Percentiles rank a stretch among this genome's conserved stretches.
Evolutionary conservation across 2,113 vertebrate genomes (phyloP).

Genomic region (Phylloscopus trochilus): DNA sequence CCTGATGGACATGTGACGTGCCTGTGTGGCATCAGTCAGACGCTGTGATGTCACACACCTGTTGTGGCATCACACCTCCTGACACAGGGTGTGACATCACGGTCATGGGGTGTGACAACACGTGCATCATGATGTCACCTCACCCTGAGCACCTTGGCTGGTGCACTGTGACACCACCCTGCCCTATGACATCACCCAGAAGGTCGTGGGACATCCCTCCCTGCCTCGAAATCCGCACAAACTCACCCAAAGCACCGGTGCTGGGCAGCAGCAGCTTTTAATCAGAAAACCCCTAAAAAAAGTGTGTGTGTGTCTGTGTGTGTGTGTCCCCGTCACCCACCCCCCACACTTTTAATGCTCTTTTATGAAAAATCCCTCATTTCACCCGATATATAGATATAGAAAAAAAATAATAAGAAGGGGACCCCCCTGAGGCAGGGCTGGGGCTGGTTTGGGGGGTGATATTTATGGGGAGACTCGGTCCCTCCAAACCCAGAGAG

Average conservation of each 20-base stretch:
- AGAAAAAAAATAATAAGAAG: not conserved
- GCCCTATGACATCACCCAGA: not conserved
- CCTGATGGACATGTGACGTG: not conserved
- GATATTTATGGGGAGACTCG: not conserved
- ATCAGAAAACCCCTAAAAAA: slow-evolving; percentile 16
- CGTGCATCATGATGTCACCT: fast-evolving
- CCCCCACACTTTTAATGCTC: not conserved
- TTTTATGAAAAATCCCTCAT: not conserved
- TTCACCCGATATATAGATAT: not conserved
- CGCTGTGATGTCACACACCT: not conserved
- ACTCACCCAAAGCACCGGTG: not conserved
- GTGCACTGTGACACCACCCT: not conserved
- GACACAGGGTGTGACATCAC: not conserved
- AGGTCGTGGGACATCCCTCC: not conserved
- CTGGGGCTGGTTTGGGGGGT: not conserved
- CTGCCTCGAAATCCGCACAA: fast-evolving
- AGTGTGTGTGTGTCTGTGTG: not conserved
- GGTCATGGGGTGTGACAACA: fast-evolving
- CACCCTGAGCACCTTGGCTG: not conserved
- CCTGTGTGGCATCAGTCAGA: fast-evolving
- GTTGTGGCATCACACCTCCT: fast-evolving
- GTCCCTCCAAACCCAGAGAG: not conserved
- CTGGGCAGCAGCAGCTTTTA: not conserved
- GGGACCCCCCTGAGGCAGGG: not conserved
- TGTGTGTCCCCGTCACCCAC: not conserved